phyloP scores from a whole-genome alignment of 2,113 vertebrate genomes.

The Gallinago media region DNA sequence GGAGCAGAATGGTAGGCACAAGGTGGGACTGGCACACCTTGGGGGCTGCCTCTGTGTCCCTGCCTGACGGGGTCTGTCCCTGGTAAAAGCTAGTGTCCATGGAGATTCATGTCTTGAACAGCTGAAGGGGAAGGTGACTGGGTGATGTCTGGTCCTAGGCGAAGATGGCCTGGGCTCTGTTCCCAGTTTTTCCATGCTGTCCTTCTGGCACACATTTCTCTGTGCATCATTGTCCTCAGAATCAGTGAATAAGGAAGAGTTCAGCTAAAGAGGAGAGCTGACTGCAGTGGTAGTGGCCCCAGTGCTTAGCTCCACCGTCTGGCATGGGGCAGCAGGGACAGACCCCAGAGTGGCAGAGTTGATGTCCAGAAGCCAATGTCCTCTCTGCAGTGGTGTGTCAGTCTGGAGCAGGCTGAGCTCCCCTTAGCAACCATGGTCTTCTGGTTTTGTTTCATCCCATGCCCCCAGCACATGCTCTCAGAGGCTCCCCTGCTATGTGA shows the following conservation, averaged over 20 bases:
- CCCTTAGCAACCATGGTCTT: not conserved
- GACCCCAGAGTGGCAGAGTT: not conserved
- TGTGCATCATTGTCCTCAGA: not conserved
- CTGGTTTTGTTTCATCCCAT: not conserved
- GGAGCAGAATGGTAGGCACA: not conserved
- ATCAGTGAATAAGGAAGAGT: not conserved
- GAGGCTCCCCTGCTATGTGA: rapidly evolving
- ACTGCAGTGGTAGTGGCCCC: rapidly evolving
- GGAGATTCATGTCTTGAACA: not conserved
- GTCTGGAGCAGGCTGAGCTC: not conserved
- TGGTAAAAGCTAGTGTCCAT: not conserved
- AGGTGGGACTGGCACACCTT: not conserved
- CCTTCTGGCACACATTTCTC: not conserved
- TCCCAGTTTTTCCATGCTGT: not conserved
- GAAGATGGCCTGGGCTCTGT: not conserved
- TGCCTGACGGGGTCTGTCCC: not conserved
- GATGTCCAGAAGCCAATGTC: not conserved
- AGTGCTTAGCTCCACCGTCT: not conserved
- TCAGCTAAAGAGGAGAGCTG: not conserved
- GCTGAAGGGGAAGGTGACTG: not conserved
- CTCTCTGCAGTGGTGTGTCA: not conserved
- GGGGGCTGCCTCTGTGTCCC: not conserved
- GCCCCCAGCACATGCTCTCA: not conserved
- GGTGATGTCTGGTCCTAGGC: not conserved
- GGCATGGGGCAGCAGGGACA: not conserved